Base-by-base conservation (phyloP, 2,113 vertebrate species). In the Neogale vison region DNA sequence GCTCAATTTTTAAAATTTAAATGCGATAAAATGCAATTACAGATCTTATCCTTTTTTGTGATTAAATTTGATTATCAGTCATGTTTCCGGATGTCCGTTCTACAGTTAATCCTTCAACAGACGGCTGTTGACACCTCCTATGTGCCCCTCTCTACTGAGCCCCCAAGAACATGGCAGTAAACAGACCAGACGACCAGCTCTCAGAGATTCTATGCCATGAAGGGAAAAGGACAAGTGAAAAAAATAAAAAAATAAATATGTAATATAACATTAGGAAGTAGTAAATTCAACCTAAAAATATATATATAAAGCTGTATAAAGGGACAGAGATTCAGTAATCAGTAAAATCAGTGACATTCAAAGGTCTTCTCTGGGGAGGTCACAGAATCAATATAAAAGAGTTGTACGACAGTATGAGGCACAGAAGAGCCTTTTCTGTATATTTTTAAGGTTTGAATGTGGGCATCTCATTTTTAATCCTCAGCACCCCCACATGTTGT, bases 61-160 rank as follows among this genome's bases (percentile, higher is more conserved):
- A 24, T 88, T 88, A 55, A 94, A 47, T 94, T 26, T 79, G 39
- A 17, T 67, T 88, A 42, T 45, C 39, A 72, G 4, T 10, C 6
- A 24, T 24, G 3, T 85, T 81, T 85, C 39, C 47, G 63, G 76
- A 69, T 69, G 42, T 45, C n/a, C 42, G 4, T 90, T 69, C 45
- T 74, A 39, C 15, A 36, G 24, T 57, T 36, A 77, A 77, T 52
- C 7, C 24, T 52, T 93, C 29, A 45, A 34, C 52, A 88, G 34
- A 42, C 1, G 20, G 47, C 31, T n/a, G 1, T 69, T 67, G 50
- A 90, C 21, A 34, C n/a, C 26, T 47, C 5, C 14, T 84, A 24
- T 1, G 17, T 29, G 55, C 6, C 39, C 9, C 1, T 15, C 12
- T 69, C 20, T 0, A 1, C 12, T 6, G 7, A n/a, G 23, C 8